Evolutionary conservation across 2,113 vertebrate species (phyloP).

Genomic region (Limanda limanda): DNA sequence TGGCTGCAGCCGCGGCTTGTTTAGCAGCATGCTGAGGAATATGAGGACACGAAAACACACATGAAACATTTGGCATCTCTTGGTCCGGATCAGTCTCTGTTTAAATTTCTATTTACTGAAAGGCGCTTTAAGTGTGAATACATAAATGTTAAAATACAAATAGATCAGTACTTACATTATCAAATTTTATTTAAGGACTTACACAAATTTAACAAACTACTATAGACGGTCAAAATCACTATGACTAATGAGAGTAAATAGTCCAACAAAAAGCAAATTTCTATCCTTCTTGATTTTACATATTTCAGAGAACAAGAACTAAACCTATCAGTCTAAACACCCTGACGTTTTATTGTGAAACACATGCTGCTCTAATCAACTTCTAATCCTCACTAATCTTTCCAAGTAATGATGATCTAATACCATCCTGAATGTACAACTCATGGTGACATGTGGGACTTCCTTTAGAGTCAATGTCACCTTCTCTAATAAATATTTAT

Average conservation of each 20-base stretch:
- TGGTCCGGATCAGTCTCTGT: neutral
- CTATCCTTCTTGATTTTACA: neutral
- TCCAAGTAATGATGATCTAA: neutral
- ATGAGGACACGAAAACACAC: neutral
- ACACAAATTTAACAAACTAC: neutral
- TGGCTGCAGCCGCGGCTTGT: slow-evolving; percentile 96
- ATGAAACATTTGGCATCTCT: neutral
- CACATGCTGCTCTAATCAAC: neutral
- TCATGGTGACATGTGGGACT: slow-evolving; percentile 9
- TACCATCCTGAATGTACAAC: neutral
- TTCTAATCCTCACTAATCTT: neutral
- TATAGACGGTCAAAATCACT: too few species aligned
- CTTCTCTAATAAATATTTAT: neutral
- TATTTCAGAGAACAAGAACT: neutral
- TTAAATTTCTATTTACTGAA: neutral
- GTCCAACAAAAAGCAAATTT: neutral
- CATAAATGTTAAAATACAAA: neutral
- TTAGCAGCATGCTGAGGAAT: slow-evolving; percentile 91
- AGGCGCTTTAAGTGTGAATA: neutral
- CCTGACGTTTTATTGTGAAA: slow-evolving; percentile 11
- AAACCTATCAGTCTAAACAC: neutral
- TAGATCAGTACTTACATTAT: too few species aligned
- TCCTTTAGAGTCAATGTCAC: neutral
- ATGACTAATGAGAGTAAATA: neutral
- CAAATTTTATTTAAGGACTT: neutral